Conservation (phyloP, 1,140 invertebrate species). For the Xylocopa sonorina region DNA sequence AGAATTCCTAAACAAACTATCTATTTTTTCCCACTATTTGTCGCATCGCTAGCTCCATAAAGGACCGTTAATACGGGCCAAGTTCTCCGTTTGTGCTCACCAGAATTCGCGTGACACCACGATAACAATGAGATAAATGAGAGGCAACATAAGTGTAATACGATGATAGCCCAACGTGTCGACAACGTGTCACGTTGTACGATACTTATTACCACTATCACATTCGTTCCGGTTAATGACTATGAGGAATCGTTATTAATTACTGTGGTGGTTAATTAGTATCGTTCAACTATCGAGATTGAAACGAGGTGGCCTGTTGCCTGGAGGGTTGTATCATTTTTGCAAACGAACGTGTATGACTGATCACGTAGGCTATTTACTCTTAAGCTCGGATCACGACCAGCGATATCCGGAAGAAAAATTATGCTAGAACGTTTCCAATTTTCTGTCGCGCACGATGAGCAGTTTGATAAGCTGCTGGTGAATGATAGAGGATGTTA, state of each 20-base stretch:
- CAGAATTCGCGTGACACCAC: conserved; percentile 25
- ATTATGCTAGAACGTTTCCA: conserved; percentile 9
- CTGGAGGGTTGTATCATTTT: conserved; percentile 49
- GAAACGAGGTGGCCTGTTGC: neutral
- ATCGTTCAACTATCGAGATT: conserved; percentile 34
- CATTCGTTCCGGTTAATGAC: conserved; percentile 20
- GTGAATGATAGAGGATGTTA: neutral
- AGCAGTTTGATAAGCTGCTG: neutral
- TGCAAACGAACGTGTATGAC: neutral
- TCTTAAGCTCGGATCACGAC: conserved; percentile 15
- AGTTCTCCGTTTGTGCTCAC: neutral
- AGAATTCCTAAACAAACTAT: too few relatives aligned
- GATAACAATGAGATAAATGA: conserved; percentile 21
- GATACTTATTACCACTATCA: conserved; percentile 17
- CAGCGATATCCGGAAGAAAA: conserved; percentile 20
- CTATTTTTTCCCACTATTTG: too few relatives aligned
- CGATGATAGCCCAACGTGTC: neutral
- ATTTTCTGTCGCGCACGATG: conserved; percentile 7
- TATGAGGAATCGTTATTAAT: conserved; percentile 56
- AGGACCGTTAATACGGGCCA: neutral
- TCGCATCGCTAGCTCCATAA: neutral
- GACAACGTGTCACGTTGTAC: conserved; percentile 15
- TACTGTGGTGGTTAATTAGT: conserved; percentile 29
- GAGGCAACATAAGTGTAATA: conserved; percentile 12
- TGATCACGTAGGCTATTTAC: conserved; percentile 40